Conservation (phyloP, 1,140 invertebrate genomes). For the Asbolus verrucosus region DNA sequence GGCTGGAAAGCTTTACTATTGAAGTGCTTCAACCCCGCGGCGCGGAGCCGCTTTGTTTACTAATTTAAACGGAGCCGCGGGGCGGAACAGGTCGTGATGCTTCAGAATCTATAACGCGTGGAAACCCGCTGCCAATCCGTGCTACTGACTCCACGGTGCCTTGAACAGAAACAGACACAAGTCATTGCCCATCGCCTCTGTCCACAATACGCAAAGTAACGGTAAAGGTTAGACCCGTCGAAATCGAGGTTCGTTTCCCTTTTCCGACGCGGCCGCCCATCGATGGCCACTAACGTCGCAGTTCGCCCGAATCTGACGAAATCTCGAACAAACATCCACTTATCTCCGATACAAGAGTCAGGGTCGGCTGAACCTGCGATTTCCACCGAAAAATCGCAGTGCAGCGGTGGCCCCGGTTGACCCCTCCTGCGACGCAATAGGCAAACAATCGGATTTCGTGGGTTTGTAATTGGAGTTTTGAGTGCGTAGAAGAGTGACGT, state of each 20-base stretch:
- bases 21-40: no score
- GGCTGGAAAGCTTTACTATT: no score
- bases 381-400: conserved; percentile 17
- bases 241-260: conserved; percentile 43
- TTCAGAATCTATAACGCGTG: no score
- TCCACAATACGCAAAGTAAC: conserved; percentile 29
- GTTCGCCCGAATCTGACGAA: background rate
- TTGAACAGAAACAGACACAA: background rate
- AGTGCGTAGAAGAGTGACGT: conserved; percentile 52
- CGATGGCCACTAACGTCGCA: background rate
- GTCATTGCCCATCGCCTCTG: conserved; percentile 26
- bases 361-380: conserved; percentile 19
- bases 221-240: conserved; percentile 32
- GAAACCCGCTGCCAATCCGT: background rate
- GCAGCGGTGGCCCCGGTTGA: conserved; percentile 16
- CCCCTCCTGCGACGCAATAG: conserved; percentile 18
- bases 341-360: conserved; percentile 5
- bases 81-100: no score
- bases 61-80: no score
- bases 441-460: conserved; percentile 1
- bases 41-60: no score
- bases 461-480: conserved; percentile 1
- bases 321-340: background rate
- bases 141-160: no score
- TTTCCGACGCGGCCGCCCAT: background rate